Evolutionary conservation across 2,888 invertebrate genomes (phyloP).

Genomic region (Dryobotodes eremita): DNA sequence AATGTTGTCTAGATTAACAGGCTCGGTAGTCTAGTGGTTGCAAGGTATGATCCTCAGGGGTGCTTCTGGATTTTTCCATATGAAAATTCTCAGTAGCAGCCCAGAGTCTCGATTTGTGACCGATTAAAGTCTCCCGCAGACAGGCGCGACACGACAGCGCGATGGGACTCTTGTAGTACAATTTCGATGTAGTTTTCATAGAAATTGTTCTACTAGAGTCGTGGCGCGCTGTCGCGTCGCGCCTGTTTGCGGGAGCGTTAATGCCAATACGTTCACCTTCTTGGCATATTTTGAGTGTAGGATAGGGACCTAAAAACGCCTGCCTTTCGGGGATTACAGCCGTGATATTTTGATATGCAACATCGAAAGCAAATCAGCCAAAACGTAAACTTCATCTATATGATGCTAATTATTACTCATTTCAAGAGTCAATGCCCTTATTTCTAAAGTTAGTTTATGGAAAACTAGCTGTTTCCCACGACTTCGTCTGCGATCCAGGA

Average conservation of each 20-base stretch:
- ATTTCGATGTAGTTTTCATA: no score
- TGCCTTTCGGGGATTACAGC: background rate
- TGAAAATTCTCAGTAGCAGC: background rate
- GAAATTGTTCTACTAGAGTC: no score
- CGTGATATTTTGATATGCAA: background rate
- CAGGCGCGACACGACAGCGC: no score
- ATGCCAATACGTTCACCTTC: no score
- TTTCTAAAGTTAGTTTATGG: background rate
- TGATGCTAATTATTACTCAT: background rate
- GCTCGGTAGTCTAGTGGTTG: background rate
- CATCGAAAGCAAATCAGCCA: background rate
- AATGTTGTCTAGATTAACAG: background rate
- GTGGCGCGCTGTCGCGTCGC: no score
- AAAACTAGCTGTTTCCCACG: no score
- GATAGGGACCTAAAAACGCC: background rate
- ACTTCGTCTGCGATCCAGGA: no score
- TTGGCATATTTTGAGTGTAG: background rate
- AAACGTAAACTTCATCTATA: background rate
- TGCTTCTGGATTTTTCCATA: background rate
- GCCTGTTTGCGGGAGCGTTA: no score
- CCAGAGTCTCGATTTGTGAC: background rate
- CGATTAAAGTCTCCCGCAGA: background rate
- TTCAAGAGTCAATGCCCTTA: background rate
- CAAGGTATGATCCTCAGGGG: no score
- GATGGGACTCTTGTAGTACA: no score